phyloP scores from a whole-genome alignment of 1,140 invertebrate genomes.

The Hesperophylax magnus region DNA sequence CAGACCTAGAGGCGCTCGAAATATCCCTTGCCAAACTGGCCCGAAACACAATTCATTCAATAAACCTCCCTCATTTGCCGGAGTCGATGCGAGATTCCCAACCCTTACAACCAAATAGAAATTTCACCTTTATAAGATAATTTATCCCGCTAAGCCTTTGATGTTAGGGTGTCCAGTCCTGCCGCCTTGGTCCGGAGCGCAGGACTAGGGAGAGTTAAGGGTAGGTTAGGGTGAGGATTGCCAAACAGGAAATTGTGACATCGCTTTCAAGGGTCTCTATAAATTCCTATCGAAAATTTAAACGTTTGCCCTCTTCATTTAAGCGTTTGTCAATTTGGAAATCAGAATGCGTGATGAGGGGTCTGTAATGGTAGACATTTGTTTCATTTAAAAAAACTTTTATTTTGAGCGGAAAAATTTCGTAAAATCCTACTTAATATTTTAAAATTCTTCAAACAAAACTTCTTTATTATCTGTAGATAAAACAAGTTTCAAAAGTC shows the following conservation, averaged over 20 bases:
- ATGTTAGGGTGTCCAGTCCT: constrained; percentile 18
- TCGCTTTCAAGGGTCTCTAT: neutral
- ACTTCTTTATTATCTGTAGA: neutral
- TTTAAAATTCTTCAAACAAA: neutral
- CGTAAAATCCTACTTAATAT: too few relatives aligned
- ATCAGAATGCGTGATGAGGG: neutral
- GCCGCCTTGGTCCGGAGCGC: neutral
- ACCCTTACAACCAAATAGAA: constrained; percentile 17
- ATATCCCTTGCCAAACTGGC: constrained; percentile 7
- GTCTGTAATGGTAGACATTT: too few relatives aligned
- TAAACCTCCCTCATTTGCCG: constrained; percentile 28
- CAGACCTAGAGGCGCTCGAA: neutral
- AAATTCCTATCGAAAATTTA: neutral
- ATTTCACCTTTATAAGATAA: constrained; percentile 35
- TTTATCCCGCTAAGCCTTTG: constrained; percentile 30
- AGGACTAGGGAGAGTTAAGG: neutral
- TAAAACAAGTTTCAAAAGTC: too few relatives aligned
- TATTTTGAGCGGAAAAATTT: too few relatives aligned
- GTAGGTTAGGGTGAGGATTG: neutral
- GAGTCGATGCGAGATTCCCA: neutral
- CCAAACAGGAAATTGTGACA: constrained; percentile 33
- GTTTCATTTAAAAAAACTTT: too few relatives aligned
- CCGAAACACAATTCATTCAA: constrained; percentile 33
- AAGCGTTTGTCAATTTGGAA: neutral
- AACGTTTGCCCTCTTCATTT: constrained; percentile 4